Base-by-base conservation (phyloP, 2,113 vertebrate species). In the Channa argus region DNA sequence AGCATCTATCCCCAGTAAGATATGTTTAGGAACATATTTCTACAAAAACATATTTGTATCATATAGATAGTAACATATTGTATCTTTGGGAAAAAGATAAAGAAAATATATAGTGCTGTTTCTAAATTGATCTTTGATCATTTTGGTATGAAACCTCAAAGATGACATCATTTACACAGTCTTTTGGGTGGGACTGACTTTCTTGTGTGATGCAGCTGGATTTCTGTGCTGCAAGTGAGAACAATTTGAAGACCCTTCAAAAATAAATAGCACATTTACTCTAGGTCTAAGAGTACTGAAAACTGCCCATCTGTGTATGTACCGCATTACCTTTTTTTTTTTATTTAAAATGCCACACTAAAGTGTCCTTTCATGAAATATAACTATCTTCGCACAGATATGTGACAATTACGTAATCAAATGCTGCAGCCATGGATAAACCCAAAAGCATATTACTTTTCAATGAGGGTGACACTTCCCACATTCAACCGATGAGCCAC, bases 401-500 rank as follows among this genome's bases (percentile, higher is more conserved):
- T 46, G 7, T 49, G 41, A 52, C 1, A 7, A 36, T 11, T 67
- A 7, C 24, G 51, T 15, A 65, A 52, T 65, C 24, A 34, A 64
- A 79, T 15, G 36, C 24, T 24, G 24, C 8, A 60, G 6, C 2
- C 54, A 45, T 14, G 7, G 12, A 49, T 43, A 39, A 34, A 13
- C 11, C 58, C 24, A 51, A 11, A 62, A 15, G 54, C 64, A 11
- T 50, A 44, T 44, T 67, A 24, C 70, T 63, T 45, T 52, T 65
- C 13, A 70, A 34, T 6, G 14, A 64, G 60, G 34, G 47, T 60
- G 59, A 68, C 63, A 73, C 34, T 67, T 67, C 39, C 15, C 66
- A 71, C 66, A 51, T 72, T 79, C n/a, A 54, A 39, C 14, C 62
- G n/a, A 60, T 3, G 14, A 60, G 59, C 54, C 67, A 15, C 14